Evolutionary conservation across 2,113 vertebrate species (phyloP).

Genomic region (Patagioenas fasciata): DNA sequence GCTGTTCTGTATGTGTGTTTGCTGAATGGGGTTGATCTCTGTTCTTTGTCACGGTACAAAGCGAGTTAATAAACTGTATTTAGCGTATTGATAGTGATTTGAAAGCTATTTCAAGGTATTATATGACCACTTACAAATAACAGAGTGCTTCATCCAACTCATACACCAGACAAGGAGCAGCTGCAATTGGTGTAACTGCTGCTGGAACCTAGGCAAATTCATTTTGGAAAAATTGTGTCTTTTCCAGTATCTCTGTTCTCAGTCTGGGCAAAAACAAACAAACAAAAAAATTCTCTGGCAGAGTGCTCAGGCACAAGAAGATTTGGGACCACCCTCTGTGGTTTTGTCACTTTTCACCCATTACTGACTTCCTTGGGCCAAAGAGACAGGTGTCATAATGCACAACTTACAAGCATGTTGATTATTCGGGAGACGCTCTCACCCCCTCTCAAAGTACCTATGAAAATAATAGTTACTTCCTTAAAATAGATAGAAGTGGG

Average conservation of each 20-base stretch:
- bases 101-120: constrained; percentile 29
- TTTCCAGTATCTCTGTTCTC: not conserved
- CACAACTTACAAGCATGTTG: not conserved
- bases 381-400: not conserved
- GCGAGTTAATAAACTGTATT: not conserved
- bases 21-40: not conserved
- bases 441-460: not conserved
- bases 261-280: not conserved
- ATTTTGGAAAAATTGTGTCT: not conserved
- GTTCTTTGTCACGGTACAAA: not conserved
- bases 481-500: not conserved
- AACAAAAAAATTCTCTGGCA: not conserved
- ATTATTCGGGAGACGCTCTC: not conserved
- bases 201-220: not conserved
- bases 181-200: not conserved
- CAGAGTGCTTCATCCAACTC: not conserved
- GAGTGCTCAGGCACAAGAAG: not conserved
- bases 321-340: not conserved
- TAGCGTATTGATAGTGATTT: not conserved
- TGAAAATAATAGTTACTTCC: not conserved
- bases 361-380: not conserved
- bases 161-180: not conserved
- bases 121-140: not conserved
- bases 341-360: not conserved
- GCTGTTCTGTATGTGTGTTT: not conserved